Percentiles rank a stretch among this genome's conserved stretches.
These are phyloP conservation scores for Dreissena polymorpha DNA, from an alignment of 1,140 invertebrate genomes.

Conservation along the genomic window DNA sequence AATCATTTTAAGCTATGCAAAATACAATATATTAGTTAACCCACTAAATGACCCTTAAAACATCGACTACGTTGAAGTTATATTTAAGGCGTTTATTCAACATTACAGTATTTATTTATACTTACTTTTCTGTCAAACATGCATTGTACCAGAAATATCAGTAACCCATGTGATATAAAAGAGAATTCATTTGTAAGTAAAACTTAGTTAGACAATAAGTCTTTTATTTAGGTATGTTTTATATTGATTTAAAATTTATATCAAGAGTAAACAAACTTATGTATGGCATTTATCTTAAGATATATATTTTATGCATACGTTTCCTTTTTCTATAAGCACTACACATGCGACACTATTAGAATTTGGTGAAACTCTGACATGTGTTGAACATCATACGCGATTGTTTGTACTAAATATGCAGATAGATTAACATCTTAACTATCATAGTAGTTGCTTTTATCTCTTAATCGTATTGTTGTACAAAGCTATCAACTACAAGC, in stretches of 20 bases:
- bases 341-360: background rate
- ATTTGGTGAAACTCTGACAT: background rate
- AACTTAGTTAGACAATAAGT: background rate
- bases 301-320: too few species aligned
- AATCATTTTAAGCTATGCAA: too few species aligned
- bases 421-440: too few species aligned
- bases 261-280: background rate
- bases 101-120: background rate
- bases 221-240: background rate
- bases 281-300: background rate
- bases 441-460: too few species aligned
- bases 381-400: too few species aligned
- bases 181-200: background rate
- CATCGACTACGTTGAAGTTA: too few species aligned
- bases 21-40: too few species aligned
- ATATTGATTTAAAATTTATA: background rate
- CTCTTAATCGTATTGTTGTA: background rate
- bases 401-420: too few species aligned
- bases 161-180: constrained; percentile 64
- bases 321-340: background rate
- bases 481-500: too few species aligned
- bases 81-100: too few species aligned
- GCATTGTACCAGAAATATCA: constrained; percentile 68
- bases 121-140: constrained; percentile 62
- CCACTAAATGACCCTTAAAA: too few species aligned